phyloP scores from a whole-genome alignment of 2,888 invertebrate genomes.

The Chloroclystis v-ata region DNA sequence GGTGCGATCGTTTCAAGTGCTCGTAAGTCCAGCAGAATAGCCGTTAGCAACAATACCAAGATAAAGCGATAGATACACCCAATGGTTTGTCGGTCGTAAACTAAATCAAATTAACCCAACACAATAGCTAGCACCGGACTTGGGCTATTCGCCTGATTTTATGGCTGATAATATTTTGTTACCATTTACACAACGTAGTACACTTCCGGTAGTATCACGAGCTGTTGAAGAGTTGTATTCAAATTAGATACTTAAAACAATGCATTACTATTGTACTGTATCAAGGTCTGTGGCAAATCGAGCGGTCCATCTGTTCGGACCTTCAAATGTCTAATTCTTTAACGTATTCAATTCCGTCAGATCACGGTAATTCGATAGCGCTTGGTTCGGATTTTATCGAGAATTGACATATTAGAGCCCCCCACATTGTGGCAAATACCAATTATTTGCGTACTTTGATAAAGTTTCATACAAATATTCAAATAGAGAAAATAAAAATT shows the following conservation, averaged over 20 bases:
- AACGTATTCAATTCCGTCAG: too few species aligned
- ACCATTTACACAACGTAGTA: constrained; percentile 25
- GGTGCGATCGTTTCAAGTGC: constrained; percentile 1
- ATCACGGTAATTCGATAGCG: too few species aligned
- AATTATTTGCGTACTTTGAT: too few species aligned
- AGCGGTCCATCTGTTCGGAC: background rate
- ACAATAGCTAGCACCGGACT: constrained; percentile 30
- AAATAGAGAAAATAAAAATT: too few species aligned
- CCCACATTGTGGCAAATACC: too few species aligned
- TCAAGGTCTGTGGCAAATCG: background rate
- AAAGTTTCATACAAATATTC: too few species aligned
- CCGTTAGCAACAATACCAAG: constrained; percentile 14
- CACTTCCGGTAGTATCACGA: constrained; percentile 23
- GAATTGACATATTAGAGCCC: too few species aligned
- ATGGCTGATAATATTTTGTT: constrained; percentile 27
- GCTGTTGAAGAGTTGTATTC: constrained; percentile 19
- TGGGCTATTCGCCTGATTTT: constrained; percentile 24
- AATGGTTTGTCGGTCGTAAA: constrained; percentile 32
- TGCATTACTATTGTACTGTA: constrained; percentile 1
- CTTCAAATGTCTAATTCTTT: background rate
- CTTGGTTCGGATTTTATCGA: too few species aligned
- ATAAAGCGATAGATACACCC: constrained; percentile 25
- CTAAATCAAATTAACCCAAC: constrained; percentile 29
- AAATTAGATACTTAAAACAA: constrained; percentile 13
- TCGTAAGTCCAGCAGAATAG: constrained; percentile 10